phyloP scores from a whole-genome alignment of 1,140 invertebrate genomes.

The Diachasma alloeum region DNA sequence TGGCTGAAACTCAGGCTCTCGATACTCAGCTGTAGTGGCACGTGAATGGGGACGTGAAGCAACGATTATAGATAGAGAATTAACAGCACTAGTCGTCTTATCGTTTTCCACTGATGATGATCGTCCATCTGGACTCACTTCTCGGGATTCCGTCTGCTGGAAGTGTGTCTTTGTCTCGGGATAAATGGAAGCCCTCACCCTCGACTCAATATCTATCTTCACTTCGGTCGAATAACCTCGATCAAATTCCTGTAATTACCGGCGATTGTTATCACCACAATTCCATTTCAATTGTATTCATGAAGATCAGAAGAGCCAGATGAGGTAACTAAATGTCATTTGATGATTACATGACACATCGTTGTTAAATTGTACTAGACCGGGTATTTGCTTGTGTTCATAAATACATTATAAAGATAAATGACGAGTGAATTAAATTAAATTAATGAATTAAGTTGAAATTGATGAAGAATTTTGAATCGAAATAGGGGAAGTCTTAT shows the following conservation, averaged over 20 bases:
- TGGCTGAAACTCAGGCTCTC: slow-evolving; percentile 26
- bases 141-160: background rate
- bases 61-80: background rate
- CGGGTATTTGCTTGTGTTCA: no score
- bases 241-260: slow-evolving; percentile 24
- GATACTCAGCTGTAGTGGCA: slow-evolving; percentile 17
- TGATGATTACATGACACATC: no score
- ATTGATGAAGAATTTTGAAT: no score
- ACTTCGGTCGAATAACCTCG: slow-evolving; percentile 18
- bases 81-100: background rate
- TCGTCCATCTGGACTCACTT: background rate
- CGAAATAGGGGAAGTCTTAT: no score
- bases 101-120: background rate
- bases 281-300: no score
- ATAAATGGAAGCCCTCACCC: slow-evolving; percentile 16
- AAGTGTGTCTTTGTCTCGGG: slow-evolving; percentile 11
- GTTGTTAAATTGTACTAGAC: no score
- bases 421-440: no score
- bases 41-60: slow-evolving; percentile 29
- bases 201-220: slow-evolving; percentile 15
- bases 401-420: no score
- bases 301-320: no score
- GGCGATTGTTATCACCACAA: background rate
- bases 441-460: no score
- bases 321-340: no score